Evolutionary conservation across 35 echinoderm and acorn worm genomes (phyloP), one percentile per base, ranked within the genome.

Genomic region (Lytechinus pictus): DNA sequence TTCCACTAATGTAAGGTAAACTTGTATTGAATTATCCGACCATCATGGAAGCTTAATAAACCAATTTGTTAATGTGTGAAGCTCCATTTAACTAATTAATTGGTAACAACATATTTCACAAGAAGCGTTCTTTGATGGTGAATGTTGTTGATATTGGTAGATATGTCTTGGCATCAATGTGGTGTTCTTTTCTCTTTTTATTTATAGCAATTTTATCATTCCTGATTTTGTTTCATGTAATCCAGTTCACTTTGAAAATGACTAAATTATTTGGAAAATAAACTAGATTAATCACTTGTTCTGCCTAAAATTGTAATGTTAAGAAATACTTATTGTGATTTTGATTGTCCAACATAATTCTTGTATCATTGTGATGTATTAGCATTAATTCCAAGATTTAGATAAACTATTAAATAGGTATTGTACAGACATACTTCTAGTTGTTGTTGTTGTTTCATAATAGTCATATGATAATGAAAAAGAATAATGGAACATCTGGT

Each of bases 321-420:
- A 79, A 24, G 16, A 1, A 79, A 79, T 24, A 16, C 4, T 4
- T n/a, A 24, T 79, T 79, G 5, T 79, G 66, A 79, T 79, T 79
- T 79, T 19, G 12, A 79, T 79, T 79, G 16, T n/a, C 66, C 14
- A 79, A 79, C 19, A 5, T 4, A 58, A 79, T 79, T 16, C 66
- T n/a, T 24, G 6, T 79, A 24, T 58, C 9, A 9, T 8, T 58
- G 56, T 58, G 56, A 58, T 79, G 66, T 79, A 79, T 79, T 19
- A 79, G 66, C 19, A n/a, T 79, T 44, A 58, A 58, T 58, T 58
- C 56, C 56, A 58, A 58, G 56, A 58, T 13, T 58, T 58, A 58
- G 56, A 58, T 58, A 16, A 79, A 79, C 66, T 79, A 79, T 79
- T 79, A 79, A 79, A 79, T 79, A 79, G 66, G 66, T 79, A 79